Percentiles rank a stretch among this genome's conserved stretches.
phyloP scores from a whole-genome alignment of 2,888 invertebrate genomes.

The Eristalis arbustorum region DNA sequence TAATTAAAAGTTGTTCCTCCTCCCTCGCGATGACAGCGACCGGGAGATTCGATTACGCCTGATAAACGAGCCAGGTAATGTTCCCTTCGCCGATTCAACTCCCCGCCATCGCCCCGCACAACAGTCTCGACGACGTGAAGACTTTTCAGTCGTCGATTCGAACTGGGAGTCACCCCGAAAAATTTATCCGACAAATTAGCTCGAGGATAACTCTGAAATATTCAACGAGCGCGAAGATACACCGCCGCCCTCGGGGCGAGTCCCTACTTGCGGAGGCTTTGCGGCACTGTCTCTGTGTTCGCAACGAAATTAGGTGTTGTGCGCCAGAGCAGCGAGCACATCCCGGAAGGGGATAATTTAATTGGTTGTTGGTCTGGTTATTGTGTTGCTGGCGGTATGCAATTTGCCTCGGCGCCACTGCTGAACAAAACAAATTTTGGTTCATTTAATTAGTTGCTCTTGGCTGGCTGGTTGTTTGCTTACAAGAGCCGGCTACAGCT shows the following conservation, averaged over 20 bases:
- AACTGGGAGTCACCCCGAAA: background rate
- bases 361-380: constrained; percentile 2
- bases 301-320: constrained; percentile 15
- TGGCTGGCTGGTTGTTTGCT: background rate
- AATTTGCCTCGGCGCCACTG: background rate
- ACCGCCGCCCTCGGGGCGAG: background rate
- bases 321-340: constrained; percentile 3
- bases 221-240: background rate
- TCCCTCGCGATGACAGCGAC: background rate
- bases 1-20: constrained; percentile 31
- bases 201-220: constrained; percentile 18
- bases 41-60: constrained; percentile 30
- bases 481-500: background rate
- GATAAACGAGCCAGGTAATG: constrained; percentile 15
- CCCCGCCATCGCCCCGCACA: too few relatives aligned
- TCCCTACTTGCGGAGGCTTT: constrained; percentile 24
- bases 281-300: constrained; percentile 11
- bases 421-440: constrained; percentile 25
- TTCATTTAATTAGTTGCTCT: constrained; percentile 48
- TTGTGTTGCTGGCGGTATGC: background rate
- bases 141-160: constrained; percentile 38
- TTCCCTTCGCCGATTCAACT: background rate
- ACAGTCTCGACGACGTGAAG: constrained; percentile 26
- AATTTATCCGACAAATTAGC: constrained; percentile 36
- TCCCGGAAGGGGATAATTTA: constrained; percentile 26